These are phyloP conservation scores for Epistrophella euchroma DNA, from an alignment of 2,888 invertebrate species.

Conservation along the genomic window DNA sequence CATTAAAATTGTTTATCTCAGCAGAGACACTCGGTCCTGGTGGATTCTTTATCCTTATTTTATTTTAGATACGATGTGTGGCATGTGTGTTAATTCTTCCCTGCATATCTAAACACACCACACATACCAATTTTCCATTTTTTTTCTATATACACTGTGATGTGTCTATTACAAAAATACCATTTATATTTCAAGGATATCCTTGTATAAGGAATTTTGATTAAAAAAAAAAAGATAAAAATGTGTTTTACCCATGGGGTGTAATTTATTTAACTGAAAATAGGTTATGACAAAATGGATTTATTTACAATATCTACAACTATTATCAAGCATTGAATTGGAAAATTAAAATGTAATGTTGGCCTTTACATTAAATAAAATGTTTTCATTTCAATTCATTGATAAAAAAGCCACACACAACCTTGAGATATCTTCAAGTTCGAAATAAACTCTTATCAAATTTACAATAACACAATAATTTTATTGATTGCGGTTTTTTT, in stretches of 20 bases:
- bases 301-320: not conserved
- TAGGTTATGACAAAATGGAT: not conserved
- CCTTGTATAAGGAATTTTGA: not conserved
- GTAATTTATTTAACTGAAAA: not conserved
- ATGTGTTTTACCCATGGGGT: not conserved
- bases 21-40: not conserved
- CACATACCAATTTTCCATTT: not conserved
- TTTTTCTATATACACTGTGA: not conserved
- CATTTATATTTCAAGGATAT: constrained; percentile 1
- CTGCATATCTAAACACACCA: not conserved
- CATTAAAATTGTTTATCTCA: constrained; percentile 16
- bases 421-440: not conserved
- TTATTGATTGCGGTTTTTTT: not conserved
- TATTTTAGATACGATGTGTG: not conserved
- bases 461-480: not conserved
- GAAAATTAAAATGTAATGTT: not conserved
- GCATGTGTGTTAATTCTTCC: not conserved
- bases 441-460: not conserved
- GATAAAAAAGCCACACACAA: not conserved
- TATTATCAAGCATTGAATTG: not conserved
- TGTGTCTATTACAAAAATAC: not conserved
- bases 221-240: not conserved
- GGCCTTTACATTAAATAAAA: not conserved
- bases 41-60: constrained; percentile 3
- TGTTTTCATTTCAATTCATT: not conserved